A percentile compares a stretch with the other conserved stretches of the same genome.
Conservation (phyloP, 2,797 vertebrate species). For the Syngnathus acus region DNA sequence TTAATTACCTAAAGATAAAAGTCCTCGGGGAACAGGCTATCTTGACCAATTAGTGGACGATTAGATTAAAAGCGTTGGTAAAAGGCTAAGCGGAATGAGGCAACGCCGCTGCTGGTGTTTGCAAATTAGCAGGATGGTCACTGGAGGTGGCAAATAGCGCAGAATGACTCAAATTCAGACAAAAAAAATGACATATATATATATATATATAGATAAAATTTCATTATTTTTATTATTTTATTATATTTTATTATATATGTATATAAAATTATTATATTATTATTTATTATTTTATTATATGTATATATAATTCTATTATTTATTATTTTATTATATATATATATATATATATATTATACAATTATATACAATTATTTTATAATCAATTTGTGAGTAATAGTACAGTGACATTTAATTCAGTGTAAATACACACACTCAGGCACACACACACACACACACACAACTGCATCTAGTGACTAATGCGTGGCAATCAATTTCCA, state of each 20-base stretch:
- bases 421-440: not conserved
- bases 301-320: too few relatives aligned
- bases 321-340: too few relatives aligned
- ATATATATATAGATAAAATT: too few relatives aligned
- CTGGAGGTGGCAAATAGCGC: conserved; percentile 36
- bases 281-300: too few relatives aligned
- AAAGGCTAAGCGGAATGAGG: conserved; percentile 55
- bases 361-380: too few relatives aligned
- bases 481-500: conserved; percentile 1
- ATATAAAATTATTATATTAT: too few relatives aligned
- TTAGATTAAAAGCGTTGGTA: conserved; percentile 73
- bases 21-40: conserved; percentile 67
- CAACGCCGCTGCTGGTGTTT: conserved; percentile 43
- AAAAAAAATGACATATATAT: too few relatives aligned
- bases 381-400: not conserved
- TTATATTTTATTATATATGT: too few relatives aligned
- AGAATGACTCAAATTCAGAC: not conserved
- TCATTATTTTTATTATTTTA: too few relatives aligned
- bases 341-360: too few relatives aligned
- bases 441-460: not conserved
- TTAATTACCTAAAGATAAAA: conserved; percentile 68
- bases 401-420: not conserved
- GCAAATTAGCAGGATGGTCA: conserved; percentile 52
- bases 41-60: conserved; percentile 73
- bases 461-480: not conserved